phyloP scores from a whole-genome alignment of 2,113 vertebrate genomes.

The Psephotus haematonotus region DNA sequence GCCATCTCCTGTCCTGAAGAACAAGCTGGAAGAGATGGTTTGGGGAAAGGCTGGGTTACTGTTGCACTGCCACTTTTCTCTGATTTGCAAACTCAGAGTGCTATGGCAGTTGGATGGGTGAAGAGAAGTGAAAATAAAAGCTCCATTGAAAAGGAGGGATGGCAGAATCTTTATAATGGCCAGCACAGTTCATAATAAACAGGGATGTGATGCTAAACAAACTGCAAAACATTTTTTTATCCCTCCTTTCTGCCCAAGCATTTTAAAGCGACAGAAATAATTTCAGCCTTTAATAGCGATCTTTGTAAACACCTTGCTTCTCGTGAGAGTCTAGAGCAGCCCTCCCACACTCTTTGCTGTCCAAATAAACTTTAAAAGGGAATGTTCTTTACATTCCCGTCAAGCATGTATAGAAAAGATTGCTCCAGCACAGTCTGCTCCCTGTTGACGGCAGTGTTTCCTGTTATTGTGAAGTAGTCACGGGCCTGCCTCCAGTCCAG shows the following conservation, averaged over 20 bases:
- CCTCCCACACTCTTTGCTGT: conserved; percentile 28
- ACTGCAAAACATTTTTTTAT: fast-evolving
- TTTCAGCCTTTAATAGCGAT: background rate
- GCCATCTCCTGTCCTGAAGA: background rate
- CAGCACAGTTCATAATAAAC: background rate
- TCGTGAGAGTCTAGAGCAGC: background rate
- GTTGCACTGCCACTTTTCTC: fast-evolving
- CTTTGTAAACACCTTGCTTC: conserved; percentile 35
- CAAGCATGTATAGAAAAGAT: background rate
- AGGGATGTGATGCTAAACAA: background rate
- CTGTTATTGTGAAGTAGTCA: conserved; percentile 56
- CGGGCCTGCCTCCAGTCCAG: background rate
- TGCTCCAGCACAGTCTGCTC: background rate
- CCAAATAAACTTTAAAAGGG: conserved; percentile 50
- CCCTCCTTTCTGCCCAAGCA: background rate
- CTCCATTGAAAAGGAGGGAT: background rate
- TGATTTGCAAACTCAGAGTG: background rate
- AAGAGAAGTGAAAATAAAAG: background rate
- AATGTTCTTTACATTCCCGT: conserved; percentile 40
- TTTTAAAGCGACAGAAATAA: background rate
- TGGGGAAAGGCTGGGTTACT: background rate
- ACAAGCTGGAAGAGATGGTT: background rate
- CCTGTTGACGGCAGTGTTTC: conserved; percentile 28
- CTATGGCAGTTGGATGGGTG: too few relatives aligned
- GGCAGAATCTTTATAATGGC: background rate